Base-by-base conservation (phyloP, 2,888 invertebrate genomes). In the Dastarcus helophoroides region DNA sequence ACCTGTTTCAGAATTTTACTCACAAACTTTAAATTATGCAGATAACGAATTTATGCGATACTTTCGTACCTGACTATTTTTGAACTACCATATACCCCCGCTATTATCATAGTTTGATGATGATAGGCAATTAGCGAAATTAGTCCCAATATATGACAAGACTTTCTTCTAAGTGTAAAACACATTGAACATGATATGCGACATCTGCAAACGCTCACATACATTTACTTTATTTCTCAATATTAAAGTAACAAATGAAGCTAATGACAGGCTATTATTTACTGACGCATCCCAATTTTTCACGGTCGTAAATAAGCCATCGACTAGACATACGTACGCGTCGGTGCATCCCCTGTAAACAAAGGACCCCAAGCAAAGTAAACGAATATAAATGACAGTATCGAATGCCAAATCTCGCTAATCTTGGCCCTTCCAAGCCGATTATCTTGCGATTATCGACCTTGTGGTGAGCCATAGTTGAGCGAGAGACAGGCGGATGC, bases 331-430 rank as follows among this genome's bases (percentile, higher is more conserved):
- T 39, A 43, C 43, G 43, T 43, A 43, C 46, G 47, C 40, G 43
- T 43, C 35, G 39, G 32, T 35, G 36, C 36, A 43, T 38, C 41
- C 41, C 41, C 39, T 41, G 39, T 43, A 45, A 46, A 47, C 46
- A 47, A 45, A 42, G 34, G 40, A 32, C 47, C 45, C 42, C 25
- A 24, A 41, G 40, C 32, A 28, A 33, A 35, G 50, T 54, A 56
- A 58, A 58, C 56, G 56, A 57, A 57, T 54, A 57, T 58, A 56
- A 57, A 58, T 56, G 58, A 56, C 54, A 53, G 53, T 54, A 56
- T 57, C 56, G 54, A 55, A 56, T 56, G 52, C 50, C 49, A 53
- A 58, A 58, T 58, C 56, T 53, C 44, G 53, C 58, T 57, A 58
- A 58, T 58, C 51, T 52, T 43, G 41, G 49, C 48, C 56, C 51